phyloP scores from a whole-genome alignment of 1,140 invertebrate species.

The Muscidifurax raptorellus region DNA sequence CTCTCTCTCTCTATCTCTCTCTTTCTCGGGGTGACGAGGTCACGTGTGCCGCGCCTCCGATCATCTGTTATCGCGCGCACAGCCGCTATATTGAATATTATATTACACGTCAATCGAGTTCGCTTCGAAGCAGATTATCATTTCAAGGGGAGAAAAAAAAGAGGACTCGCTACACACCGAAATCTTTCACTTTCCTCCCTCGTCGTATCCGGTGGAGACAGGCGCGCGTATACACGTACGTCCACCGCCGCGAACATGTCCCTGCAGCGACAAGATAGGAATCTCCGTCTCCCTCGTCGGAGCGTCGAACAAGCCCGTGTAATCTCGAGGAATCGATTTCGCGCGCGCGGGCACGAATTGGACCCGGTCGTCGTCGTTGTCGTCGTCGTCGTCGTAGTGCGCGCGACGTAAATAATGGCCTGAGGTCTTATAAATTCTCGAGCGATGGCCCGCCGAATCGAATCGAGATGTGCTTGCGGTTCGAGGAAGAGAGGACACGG shows the following conservation, averaged over 20 bases:
- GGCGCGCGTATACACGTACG: not conserved
- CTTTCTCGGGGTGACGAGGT: too few relatives aligned
- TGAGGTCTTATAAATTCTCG: slow-evolving; percentile 23
- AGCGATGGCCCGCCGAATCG: slow-evolving; percentile 3
- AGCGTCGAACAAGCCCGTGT: slow-evolving; percentile 21
- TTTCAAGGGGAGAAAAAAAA: too few relatives aligned
- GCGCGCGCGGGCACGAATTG: not conserved
- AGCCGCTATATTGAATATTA: too few relatives aligned
- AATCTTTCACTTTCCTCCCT: slow-evolving; percentile 20
- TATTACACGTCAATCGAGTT: too few relatives aligned
- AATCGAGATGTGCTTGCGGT: slow-evolving; percentile 7
- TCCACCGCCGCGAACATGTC: slow-evolving; percentile 12
- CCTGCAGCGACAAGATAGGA: slow-evolving; percentile 8
- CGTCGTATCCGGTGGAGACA: not conserved
- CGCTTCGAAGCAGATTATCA: too few relatives aligned
- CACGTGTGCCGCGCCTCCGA: too few relatives aligned
- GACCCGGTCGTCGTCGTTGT: not conserved
- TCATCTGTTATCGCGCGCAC: too few relatives aligned
- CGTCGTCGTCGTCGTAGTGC: not conserved
- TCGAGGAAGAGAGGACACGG: not conserved
- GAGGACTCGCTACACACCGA: not conserved
- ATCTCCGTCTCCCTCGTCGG: slow-evolving; percentile 7
- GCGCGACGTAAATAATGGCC: slow-evolving; percentile 30
- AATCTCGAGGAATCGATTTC: slow-evolving; percentile 41
- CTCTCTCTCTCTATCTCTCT: too few relatives aligned